Conservation (phyloP, 2,113 vertebrate genomes). For the Protobothrops flavoviridis region DNA sequence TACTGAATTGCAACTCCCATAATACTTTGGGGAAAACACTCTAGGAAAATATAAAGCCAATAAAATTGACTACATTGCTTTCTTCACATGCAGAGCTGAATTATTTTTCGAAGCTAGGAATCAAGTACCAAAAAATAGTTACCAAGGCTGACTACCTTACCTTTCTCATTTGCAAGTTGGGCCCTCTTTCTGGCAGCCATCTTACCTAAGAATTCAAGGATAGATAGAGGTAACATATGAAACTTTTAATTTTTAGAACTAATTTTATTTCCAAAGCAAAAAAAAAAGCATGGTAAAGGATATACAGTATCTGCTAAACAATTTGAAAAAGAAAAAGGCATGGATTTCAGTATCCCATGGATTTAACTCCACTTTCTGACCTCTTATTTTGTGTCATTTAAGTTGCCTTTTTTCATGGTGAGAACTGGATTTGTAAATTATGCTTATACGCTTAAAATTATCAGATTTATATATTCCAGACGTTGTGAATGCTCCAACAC, state of each 20-base stretch:
- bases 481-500: too few species aligned
- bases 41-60: neutral
- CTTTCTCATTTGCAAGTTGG: neutral
- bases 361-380: neutral
- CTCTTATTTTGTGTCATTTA: neutral
- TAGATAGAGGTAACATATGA: neutral
- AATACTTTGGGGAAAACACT: neutral
- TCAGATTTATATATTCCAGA: neutral
- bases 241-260: neutral
- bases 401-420: neutral
- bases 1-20: neutral
- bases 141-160: neutral
- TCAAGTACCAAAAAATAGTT: neutral
- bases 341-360: neutral
- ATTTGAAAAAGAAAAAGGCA: neutral
- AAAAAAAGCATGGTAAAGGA: neutral
- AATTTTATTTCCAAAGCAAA: neutral
- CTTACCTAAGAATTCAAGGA: conserved; percentile 10
- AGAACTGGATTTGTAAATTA: neutral
- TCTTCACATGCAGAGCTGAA: neutral
- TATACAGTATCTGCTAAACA: neutral
- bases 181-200: neutral
- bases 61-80: neutral
- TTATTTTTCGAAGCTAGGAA: neutral
- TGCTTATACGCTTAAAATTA: neutral